These are phyloP conservation scores for Salvelinus fontinalis DNA, from an alignment of 2,113 vertebrate species.

Conservation along the genomic window DNA sequence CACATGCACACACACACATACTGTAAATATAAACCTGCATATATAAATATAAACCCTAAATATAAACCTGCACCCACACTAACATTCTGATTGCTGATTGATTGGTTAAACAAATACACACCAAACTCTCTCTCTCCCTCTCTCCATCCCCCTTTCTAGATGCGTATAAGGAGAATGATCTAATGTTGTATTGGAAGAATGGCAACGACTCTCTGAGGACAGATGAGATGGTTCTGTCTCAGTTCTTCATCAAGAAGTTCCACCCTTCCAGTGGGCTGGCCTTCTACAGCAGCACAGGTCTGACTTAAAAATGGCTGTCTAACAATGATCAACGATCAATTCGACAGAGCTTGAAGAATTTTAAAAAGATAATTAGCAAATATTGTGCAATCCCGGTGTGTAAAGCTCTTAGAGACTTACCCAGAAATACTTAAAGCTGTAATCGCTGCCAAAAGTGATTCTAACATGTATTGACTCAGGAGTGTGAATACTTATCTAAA, in stretches of 20 bases:
- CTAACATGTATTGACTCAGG: too few species aligned
- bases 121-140: too few species aligned
- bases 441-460: too few species aligned
- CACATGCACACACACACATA: neutral
- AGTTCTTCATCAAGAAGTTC: conserved; percentile 92
- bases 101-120: neutral
- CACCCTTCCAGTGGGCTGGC: conserved; percentile 87
- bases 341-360: too few species aligned
- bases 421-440: too few species aligned
- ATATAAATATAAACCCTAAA: neutral
- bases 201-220: conserved; percentile 88
- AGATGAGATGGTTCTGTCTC: conserved; percentile 87
- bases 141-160: conserved; percentile 62
- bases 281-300: conserved; percentile 92
- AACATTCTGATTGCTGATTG: neutral
- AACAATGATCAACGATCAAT: too few species aligned
- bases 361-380: too few species aligned
- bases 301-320: conserved; percentile 2
- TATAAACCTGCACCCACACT: neutral
- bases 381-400: too few species aligned
- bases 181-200: conserved; percentile 92
- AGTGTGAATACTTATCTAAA: too few species aligned
- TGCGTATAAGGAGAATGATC: conserved; percentile 89
- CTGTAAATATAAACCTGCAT: neutral
- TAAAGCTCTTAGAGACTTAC: too few species aligned